Percentiles rank a stretch among this genome's conserved stretches.
Conservation (phyloP, 2,888 invertebrate species). For the Epistrophe eligans region DNA sequence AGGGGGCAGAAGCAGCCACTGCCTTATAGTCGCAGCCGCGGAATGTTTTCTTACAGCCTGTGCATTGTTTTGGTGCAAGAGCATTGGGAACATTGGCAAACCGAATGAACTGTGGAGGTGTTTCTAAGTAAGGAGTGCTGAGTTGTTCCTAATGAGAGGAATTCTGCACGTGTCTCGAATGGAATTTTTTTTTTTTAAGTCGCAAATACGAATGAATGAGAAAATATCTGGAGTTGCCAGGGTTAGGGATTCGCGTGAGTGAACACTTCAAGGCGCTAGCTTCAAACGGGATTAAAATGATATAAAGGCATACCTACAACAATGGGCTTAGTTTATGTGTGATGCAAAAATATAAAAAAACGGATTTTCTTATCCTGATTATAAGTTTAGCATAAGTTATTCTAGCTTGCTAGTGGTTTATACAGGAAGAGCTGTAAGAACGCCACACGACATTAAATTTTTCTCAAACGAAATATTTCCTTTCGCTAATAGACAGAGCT, state of each 20-base stretch:
- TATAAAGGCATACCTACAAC: background rate
- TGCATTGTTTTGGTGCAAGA: slow-evolving; percentile 50
- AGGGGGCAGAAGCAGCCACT: slow-evolving; percentile 13
- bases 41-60: slow-evolving; percentile 21
- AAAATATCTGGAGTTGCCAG: slow-evolving; percentile 13
- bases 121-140: slow-evolving; percentile 64
- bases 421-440: no score
- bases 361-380: background rate
- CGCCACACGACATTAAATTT: no score
- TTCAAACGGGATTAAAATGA: background rate
- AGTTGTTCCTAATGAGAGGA: slow-evolving; percentile 50
- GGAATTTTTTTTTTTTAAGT: slow-evolving; percentile 42
- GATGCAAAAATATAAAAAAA: background rate
- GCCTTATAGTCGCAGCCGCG: background rate
- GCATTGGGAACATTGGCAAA: slow-evolving; percentile 23
- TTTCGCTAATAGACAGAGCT: no score
- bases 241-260: slow-evolving; percentile 35
- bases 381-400: no score
- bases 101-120: slow-evolving; percentile 53
- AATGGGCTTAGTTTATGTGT: background rate
- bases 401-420: no score
- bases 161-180: slow-evolving; percentile 65
- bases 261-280: slow-evolving; percentile 13
- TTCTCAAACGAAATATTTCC: no score
- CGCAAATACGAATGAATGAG: slow-evolving; percentile 24